Base-by-base conservation (phyloP, 37 sponge, comb jelly and placozoan genomes). In the Cliona cf. orientalis region DNA sequence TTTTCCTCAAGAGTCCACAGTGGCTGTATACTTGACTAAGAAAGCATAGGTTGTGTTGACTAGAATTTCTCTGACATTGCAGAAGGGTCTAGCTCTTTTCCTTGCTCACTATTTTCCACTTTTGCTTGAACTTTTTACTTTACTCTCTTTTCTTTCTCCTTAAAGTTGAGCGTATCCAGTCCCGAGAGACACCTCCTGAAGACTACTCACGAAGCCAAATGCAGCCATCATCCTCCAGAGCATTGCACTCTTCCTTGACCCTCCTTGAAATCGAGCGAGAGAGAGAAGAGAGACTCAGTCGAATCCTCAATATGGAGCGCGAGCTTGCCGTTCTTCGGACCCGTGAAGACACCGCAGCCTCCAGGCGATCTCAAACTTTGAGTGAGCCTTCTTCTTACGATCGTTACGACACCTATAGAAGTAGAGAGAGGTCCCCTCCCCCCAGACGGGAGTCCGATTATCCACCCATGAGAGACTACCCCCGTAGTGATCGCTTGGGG, bases 221-320 rank as follows among this genome's bases (percentile, higher is more conserved):
- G 22, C 61, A 58, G 37, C 75, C 61, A 35, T 59, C 75, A 23
- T 19, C 29, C 39, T 57, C 59, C 25, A 75, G 35, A 55, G 58
- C n/a, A n/a, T n/a, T 49, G 72, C 37, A n/a, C 6, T 17, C 12
- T 75, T 6, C 35, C 5, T 6, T 28, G 19, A 22, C 33, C 28
- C 59, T 44, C 33, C 75, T 74, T 58, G 75, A 87, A n/a, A 37
- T 44, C 14, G 74, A 74, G 33, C 36, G 75, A 14, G 67, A 31
- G 35, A 68, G 75, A 53, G 81, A 80, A 32, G 82, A 74, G 25
- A 31, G 82, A 36, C 87, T 87, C 58, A 39, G 26, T 28, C 63
- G 87, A 55, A 58, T 87, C n/a, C 59, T 87, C 31, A 55, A 34
- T 39, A 87, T 87, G 74, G 87, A 87, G 42, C 49, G 75, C 29